phyloP scores from a whole-genome alignment of 2,113 vertebrate species.

The Ramphastos sulfuratus region DNA sequence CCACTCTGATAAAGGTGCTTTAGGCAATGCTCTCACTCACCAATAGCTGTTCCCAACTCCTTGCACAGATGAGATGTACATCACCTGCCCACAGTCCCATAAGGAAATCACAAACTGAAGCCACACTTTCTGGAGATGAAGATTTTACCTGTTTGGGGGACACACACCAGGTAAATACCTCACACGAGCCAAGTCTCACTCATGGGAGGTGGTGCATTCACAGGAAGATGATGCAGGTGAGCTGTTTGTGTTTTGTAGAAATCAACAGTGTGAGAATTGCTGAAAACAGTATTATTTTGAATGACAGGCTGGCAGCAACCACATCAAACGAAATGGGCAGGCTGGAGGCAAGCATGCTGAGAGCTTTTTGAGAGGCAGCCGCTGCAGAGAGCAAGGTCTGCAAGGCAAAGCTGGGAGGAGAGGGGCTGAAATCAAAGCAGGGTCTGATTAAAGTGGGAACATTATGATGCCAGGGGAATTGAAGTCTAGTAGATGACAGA shows the following conservation, averaged over 20 bases:
- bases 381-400: not conserved
- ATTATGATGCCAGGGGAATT: not conserved
- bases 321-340: not conserved
- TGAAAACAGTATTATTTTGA: not conserved
- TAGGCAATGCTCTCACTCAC: not conserved
- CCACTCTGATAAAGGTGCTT: not conserved
- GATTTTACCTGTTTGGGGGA: not conserved
- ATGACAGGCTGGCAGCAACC: not conserved
- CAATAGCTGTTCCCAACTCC: not conserved
- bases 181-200: not conserved
- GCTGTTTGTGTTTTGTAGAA: not conserved
- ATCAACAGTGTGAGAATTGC: not conserved
- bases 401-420: not conserved
- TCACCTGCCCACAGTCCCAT: not conserved
- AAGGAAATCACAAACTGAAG: not conserved
- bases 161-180: accelerated
- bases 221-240: not conserved
- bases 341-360: not conserved
- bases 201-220: accelerated
- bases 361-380: not conserved
- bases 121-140: not conserved
- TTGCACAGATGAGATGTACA: not conserved
- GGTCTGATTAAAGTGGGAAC: not conserved
- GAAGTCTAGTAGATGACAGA: not conserved
- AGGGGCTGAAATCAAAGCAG: not conserved